phyloP scores from a whole-genome alignment of 2,797 vertebrate species.

The Heteromormyrus szaboi region DNA sequence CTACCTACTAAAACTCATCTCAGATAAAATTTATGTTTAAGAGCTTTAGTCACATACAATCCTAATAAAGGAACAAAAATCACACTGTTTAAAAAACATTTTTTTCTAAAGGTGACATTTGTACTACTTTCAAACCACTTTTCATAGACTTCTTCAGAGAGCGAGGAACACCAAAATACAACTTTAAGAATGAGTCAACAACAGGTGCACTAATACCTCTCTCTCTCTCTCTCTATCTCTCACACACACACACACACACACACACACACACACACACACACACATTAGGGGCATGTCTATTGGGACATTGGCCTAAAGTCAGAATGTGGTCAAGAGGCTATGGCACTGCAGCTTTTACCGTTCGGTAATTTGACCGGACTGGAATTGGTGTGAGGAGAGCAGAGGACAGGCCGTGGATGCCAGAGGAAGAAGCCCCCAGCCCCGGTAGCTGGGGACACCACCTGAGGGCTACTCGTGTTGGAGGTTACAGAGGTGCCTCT shows the following conservation, averaged over 20 bases:
- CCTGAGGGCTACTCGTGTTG: neutral
- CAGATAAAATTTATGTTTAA: neutral
- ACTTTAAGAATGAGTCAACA: slow-evolving; percentile 1
- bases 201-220: neutral
- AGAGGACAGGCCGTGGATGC: neutral
- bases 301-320: neutral
- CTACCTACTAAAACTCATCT: neutral
- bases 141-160: neutral
- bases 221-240: neutral
- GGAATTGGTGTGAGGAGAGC: neutral
- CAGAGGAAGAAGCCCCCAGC: neutral
- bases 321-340: neutral
- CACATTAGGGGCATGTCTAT: neutral
- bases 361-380: neutral
- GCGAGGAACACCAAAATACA: neutral
- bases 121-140: neutral
- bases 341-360: neutral
- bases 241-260: neutral
- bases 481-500: neutral
- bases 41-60: neutral
- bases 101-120: neutral
- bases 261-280: neutral
- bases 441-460: neutral
- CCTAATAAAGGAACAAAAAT: neutral
- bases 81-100: neutral